Conservation (phyloP, 1,140 invertebrate species). For the Aphelenchoides besseyi region DNA sequence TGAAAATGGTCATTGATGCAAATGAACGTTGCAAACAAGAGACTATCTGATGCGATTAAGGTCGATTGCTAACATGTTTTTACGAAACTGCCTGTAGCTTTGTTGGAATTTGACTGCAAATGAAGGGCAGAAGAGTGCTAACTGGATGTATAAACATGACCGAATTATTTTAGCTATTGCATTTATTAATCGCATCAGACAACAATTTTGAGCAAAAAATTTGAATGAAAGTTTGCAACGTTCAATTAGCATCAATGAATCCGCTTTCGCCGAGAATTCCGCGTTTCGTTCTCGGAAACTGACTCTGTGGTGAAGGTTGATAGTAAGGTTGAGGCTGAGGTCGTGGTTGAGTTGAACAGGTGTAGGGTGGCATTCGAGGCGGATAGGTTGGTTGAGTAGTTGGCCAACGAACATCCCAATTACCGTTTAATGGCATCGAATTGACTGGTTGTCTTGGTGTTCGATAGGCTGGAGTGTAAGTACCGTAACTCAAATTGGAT, state of each 20-base stretch:
- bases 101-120: too few species aligned
- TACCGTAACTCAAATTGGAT: too few species aligned
- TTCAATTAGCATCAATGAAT: background rate
- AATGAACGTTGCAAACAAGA: background rate
- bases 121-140: too few species aligned
- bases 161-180: too few species aligned
- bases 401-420: constrained; percentile 17
- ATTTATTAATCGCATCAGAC: too few species aligned
- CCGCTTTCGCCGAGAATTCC: background rate
- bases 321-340: constrained; percentile 15
- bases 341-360: constrained; percentile 8
- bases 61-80: too few species aligned
- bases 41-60: too few species aligned
- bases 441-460: constrained; percentile 2
- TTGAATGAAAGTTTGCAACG: background rate
- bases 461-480: background rate
- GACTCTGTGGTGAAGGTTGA: background rate
- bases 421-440: constrained; percentile 15
- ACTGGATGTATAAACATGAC: too few species aligned
- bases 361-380: background rate
- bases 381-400: background rate
- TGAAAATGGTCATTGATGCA: background rate
- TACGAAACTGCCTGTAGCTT: too few species aligned
- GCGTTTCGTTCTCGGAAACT: background rate
- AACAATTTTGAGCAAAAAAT: too few species aligned